Conservation (phyloP, 2,888 invertebrate species). For the Hypena proboscidalis region DNA sequence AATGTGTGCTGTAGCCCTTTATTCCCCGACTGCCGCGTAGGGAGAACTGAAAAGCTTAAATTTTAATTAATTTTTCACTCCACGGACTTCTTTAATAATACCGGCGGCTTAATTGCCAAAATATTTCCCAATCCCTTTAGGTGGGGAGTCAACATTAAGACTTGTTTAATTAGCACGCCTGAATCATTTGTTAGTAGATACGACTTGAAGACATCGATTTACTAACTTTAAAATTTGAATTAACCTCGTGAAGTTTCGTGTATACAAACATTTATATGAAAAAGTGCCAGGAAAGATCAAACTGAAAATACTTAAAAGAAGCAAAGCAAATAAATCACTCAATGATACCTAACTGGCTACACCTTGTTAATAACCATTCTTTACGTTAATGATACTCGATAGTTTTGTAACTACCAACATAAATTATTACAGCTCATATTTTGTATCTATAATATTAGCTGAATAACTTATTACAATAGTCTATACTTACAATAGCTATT, state of each 20-base stretch:
- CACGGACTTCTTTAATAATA: constrained; percentile 73
- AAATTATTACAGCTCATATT: no score
- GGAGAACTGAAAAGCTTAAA: constrained; percentile 73
- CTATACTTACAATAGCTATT: constrained; percentile 9
- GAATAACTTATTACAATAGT: constrained; percentile 9
- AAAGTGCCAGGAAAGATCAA: no score
- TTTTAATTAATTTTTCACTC: constrained; percentile 83
- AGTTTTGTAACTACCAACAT: no score
- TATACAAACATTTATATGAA: constrained; percentile 7
- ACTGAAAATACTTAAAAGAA: no score
- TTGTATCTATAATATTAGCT: no score
- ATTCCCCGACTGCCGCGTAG: constrained; percentile 65
- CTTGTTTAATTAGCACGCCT: constrained; percentile 66
- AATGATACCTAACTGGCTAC: no score
- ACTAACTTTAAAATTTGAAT: constrained; percentile 28
- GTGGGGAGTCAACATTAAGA: constrained; percentile 58
- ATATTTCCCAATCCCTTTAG: constrained; percentile 71
- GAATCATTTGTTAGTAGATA: constrained; percentile 51
- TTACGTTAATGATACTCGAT: no score
- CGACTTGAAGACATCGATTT: constrained; percentile 27
- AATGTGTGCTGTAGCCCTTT: constrained; percentile 71
- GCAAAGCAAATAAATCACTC: no score
- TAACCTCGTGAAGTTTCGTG: constrained; percentile 2
- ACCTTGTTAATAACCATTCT: no score
- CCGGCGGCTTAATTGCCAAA: constrained; percentile 71